Evolutionary conservation across 2,888 invertebrate genomes (phyloP), one percentile per base, ranked within the genome.

Genomic region (Mayetiola destructor): DNA sequence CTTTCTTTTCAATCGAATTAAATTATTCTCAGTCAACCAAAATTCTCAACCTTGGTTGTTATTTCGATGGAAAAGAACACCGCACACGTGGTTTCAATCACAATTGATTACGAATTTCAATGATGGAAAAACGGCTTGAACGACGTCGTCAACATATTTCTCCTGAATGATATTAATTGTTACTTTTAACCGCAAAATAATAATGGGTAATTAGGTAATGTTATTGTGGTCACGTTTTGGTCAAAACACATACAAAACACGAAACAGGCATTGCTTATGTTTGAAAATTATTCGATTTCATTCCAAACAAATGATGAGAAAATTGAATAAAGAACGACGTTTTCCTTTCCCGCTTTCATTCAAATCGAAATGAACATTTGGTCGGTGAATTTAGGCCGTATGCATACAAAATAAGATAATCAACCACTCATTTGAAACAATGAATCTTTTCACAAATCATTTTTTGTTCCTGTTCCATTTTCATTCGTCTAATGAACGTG

Each of bases 111-210:
- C 4, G n/a, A 37, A 37, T 16, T 4, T 14, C n/a, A 23, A 42
- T 23, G 5, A 48, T 27, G 5, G 27, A 48, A 48, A 9, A 1
- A 23, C n/a, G 4, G 12, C 48, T 9, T n/a, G 40, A 48, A 48
- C n/a, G 5, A 27, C 27, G n/a, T 48, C 48, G n/a, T 48, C n/a
- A n/a, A n/a, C n/a, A n/a, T n/a, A n/a, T n/a, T 48, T 32, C 12
- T 48, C 16, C 27, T 48, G 48, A 48, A 48, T 27, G 27, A 48
- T 48, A 48, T 48, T 48, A 48, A 48, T 48, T 48, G 48, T 48
- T 27, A 48, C 48, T 48, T 48, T 48, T 48, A 27, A n/a, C 48
- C 48, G n/a, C 27, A 48, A 27, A 48, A 48, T 48, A 48, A 48
- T 48, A 48, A 48, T 48, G 27, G 48, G n/a, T 48, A 48, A 48